Evolutionary conservation across 1,140 invertebrate species (phyloP), one percentile per base, ranked within the genome.

Genomic region (Mactra quadrangularis): DNA sequence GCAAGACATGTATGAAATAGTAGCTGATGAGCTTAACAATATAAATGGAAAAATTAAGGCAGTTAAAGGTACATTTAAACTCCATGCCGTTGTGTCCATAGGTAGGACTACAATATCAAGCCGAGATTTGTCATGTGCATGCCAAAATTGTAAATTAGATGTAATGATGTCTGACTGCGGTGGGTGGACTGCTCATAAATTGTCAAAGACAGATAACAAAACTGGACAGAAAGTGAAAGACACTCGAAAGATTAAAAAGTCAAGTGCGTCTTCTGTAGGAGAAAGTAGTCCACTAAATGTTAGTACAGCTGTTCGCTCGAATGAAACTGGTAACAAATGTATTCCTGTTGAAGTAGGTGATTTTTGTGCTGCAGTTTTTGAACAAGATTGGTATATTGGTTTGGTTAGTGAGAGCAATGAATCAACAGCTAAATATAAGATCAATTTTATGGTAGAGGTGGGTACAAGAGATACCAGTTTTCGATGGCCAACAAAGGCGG

Each of bases 61-160:
- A 53, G 50, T 84, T 3, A 57, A 71, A 64, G 83, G 83, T 9
- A 84, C 83, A 22, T 59, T 84, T 17, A 81, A 79, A 33, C 55
- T 84, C 13, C 76, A 84, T 64, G 66, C 62, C 31, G 66, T 71
- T 31, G 50, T 68, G 19, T 22, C 55, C 17, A 50, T 52, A 60
- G 76, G 71, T 27, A 31, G 22, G 17, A 74, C 22, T 25, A 13
- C 38, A 41, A 70, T 70, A 47, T 38, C 66, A 15, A 70, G 41
- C 38, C 66, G 66, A 13, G 66, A 70, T 17, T 50, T 70, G 38
- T 70, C 66, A 70, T 70, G 45, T 41, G 9, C 38, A 3, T 70
- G 66, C 19, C 25, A 70, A 33, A 70, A 11, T 17, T 55, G 52
- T 55, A 55, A 55, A 55, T 55, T 22, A 6, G 52, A 55, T 55